Evolutionary conservation across 2,113 vertebrate species (phyloP).

Genomic region (Corvus moneduloides): DNA sequence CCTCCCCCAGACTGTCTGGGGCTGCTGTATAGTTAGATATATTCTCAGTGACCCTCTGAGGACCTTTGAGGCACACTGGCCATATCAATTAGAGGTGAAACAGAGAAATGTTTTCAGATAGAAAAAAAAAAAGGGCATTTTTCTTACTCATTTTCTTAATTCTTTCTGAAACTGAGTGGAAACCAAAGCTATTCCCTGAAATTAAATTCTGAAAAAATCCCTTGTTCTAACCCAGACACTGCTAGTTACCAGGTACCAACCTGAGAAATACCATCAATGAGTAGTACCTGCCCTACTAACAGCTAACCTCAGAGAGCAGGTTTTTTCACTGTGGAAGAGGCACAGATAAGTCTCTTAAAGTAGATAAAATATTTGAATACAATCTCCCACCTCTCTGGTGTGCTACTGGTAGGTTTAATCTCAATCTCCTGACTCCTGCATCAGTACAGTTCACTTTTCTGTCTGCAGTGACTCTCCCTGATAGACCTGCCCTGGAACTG

Average conservation of each 20-base stretch:
- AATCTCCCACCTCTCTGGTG: neutral
- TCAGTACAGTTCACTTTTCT: neutral
- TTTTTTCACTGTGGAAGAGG: neutral
- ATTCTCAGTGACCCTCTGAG: neutral
- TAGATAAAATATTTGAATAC: neutral
- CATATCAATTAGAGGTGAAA: neutral
- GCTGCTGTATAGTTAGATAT: neutral
- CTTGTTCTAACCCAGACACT: neutral
- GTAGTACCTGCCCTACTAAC: neutral
- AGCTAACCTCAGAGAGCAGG: neutral
- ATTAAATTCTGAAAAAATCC: neutral
- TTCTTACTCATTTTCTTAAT: neutral
- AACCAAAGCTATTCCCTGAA: neutral
- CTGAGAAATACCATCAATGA: neutral
- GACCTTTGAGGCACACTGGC: neutral
- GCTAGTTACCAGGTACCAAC: neutral
- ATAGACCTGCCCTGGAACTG: neutral
- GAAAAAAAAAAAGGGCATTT: neutral
- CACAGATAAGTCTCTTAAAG: neutral
- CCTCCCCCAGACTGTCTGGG: neutral
- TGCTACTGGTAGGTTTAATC: neutral
- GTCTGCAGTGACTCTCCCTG: neutral
- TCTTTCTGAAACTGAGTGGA: neutral
- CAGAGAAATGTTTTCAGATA: neutral
- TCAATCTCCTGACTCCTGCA: neutral